These are phyloP conservation scores for Huso huso DNA, from an alignment of 2,797 vertebrate species.

Conservation along the genomic window DNA sequence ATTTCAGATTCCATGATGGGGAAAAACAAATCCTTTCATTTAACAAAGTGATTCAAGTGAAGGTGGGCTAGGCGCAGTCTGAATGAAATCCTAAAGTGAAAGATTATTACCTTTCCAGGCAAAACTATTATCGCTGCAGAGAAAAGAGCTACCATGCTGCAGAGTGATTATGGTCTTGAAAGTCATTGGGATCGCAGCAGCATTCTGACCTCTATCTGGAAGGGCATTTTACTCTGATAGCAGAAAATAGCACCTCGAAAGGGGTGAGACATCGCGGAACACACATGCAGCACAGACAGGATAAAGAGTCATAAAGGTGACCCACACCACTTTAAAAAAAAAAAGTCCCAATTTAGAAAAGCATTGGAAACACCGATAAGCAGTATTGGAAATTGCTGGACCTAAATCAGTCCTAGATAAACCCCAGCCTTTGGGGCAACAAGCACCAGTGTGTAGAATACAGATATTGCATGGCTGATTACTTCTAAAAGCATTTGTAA, in stretches of 20 bases:
- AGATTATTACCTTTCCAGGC: not conserved
- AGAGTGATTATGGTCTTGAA: not conserved
- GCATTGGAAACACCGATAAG: too few relatives aligned
- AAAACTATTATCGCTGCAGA: slow-evolving; percentile 1
- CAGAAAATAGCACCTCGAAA: not conserved
- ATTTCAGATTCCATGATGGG: not conserved
- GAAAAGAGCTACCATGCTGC: not conserved
- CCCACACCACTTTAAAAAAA: not conserved
- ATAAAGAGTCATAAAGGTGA: not conserved
- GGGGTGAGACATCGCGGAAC: not conserved
- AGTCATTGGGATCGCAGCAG: not conserved
- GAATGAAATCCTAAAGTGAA: not conserved
- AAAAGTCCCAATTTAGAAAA: too few relatives aligned
- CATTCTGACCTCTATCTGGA: not conserved
- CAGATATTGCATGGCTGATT: too few relatives aligned
- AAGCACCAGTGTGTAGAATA: too few relatives aligned
- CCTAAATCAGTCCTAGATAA: too few relatives aligned
- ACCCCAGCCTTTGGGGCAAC: too few relatives aligned
- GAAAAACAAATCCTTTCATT: not conserved
- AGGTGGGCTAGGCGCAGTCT: not conserved
- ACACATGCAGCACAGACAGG: not conserved
- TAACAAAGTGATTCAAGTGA: not conserved
- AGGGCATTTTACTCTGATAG: slow-evolving; percentile 1
- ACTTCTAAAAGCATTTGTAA: too few relatives aligned
- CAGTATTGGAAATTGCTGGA: too few relatives aligned